phyloP scores from a whole-genome alignment of 2,888 invertebrate genomes.

The Diplolepis rosae region DNA sequence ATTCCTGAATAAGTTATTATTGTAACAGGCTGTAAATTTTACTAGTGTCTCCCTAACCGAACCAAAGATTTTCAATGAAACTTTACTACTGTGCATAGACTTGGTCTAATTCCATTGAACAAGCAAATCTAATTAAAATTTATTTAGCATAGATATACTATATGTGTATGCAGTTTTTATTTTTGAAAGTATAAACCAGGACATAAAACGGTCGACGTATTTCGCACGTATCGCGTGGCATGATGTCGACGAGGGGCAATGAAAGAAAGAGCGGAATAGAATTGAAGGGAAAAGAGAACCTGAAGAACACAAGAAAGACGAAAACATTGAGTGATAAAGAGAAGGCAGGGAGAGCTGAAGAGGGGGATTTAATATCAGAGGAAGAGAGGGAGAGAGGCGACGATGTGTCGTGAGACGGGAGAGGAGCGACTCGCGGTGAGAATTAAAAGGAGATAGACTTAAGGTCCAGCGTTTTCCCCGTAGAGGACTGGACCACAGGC shows the following conservation, averaged over 20 bases:
- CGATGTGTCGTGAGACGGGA: slow-evolving; percentile 34
- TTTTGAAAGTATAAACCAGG: neutral
- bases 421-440: slow-evolving; percentile 42
- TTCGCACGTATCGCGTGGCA: slow-evolving; percentile 53
- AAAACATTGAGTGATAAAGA: slow-evolving; percentile 36
- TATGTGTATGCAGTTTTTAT: too few relatives aligned
- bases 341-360: slow-evolving; percentile 35
- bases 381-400: slow-evolving; percentile 35
- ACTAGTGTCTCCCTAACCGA: too few relatives aligned
- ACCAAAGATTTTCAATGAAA: too few relatives aligned
- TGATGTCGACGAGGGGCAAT: slow-evolving; percentile 50
- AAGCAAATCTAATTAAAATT: too few relatives aligned
- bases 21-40: too few relatives aligned
- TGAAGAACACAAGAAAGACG: slow-evolving; percentile 12
- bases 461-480: slow-evolving; percentile 61
- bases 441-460: slow-evolving; percentile 58
- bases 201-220: slow-evolving; percentile 53
- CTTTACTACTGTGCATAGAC: too few relatives aligned
- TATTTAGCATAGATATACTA: too few relatives aligned
- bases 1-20: too few relatives aligned
- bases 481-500: slow-evolving; percentile 57
- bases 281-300: slow-evolving; percentile 36
- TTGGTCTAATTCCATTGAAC: too few relatives aligned
- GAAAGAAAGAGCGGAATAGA: slow-evolving; percentile 17
- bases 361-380: slow-evolving; percentile 42